Evolutionary conservation across 2,888 invertebrate species (phyloP).

Genomic region (Pycnomerus fuliginosus): DNA sequence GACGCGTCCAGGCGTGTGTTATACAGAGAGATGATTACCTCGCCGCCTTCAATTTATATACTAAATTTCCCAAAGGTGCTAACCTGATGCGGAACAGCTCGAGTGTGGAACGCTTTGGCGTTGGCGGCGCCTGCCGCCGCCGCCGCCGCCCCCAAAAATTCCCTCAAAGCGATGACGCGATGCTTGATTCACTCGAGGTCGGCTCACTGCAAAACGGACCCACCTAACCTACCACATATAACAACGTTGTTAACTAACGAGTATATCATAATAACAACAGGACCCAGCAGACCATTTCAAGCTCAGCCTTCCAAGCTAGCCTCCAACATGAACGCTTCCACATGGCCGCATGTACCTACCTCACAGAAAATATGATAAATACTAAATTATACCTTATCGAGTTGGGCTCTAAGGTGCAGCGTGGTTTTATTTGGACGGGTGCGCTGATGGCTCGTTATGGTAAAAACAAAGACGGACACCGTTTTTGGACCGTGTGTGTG

Average conservation of each 20-base stretch:
- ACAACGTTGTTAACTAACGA: slow-evolving; percentile 47
- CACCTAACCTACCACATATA: slow-evolving; percentile 32
- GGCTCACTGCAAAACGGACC: too few relatives aligned
- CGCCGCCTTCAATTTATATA: slow-evolving; percentile 34
- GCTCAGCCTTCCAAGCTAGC: not conserved
- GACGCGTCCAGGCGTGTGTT: slow-evolving; percentile 37
- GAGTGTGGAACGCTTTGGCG: slow-evolving; percentile 18
- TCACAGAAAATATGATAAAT: slow-evolving; percentile 45
- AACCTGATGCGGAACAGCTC: slow-evolving; percentile 29
- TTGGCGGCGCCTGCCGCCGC: slow-evolving; percentile 10
- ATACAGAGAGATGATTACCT: slow-evolving; percentile 39
- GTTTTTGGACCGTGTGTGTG: slow-evolving; percentile 8
- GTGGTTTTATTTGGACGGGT: slow-evolving; percentile 19
- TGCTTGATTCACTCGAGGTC: too few relatives aligned
- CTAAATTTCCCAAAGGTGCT: slow-evolving; percentile 44
- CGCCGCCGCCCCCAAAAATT: too few relatives aligned
- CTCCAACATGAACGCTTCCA: slow-evolving; percentile 5
- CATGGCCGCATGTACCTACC: slow-evolving; percentile 45
- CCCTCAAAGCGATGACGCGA: too few relatives aligned
- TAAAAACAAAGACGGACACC: slow-evolving; percentile 7
- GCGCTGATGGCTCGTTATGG: slow-evolving; percentile 5
- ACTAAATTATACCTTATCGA: slow-evolving; percentile 49
- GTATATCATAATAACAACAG: slow-evolving; percentile 45
- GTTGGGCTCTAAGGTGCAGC: slow-evolving; percentile 39
- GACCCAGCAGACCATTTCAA: slow-evolving; percentile 24